Conservation (phyloP, 1,140 invertebrate genomes). For the Macrosteles quadrilineatus region DNA sequence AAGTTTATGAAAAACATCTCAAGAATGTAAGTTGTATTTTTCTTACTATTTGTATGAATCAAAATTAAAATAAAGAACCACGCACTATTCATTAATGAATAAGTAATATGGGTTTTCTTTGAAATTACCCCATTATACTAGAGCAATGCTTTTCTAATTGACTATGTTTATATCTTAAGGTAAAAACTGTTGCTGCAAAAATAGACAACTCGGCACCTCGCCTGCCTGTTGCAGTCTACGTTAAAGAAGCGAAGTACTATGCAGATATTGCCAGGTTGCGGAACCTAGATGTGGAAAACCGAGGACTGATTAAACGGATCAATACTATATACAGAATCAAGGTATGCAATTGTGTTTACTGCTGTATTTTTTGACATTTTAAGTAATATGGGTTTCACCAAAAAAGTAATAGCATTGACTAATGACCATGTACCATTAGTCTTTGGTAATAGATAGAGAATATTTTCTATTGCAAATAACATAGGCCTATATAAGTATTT, state of each 20-base stretch:
- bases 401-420: no score
- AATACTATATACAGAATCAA: background rate
- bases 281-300: background rate
- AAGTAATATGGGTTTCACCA: no score
- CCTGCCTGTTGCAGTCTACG: background rate
- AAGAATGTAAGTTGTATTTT: background rate
- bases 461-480: no score
- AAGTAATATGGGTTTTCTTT: background rate
- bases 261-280: background rate
- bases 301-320: background rate
- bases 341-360: background rate
- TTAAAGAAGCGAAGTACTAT: slow-evolving; percentile 1
- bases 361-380: no score
- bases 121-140: background rate
- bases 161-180: background rate
- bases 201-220: slow-evolving; percentile 1
- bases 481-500: no score
- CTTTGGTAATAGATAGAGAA: no score
- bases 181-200: background rate
- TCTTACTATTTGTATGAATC: background rate
- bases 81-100: background rate
- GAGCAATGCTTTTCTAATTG: background rate
- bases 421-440: no score
- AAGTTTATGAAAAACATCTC: background rate
- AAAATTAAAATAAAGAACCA: background rate